Base-by-base conservation (phyloP, 2,888 invertebrate genomes). In the Tubulanus polymorphus region DNA sequence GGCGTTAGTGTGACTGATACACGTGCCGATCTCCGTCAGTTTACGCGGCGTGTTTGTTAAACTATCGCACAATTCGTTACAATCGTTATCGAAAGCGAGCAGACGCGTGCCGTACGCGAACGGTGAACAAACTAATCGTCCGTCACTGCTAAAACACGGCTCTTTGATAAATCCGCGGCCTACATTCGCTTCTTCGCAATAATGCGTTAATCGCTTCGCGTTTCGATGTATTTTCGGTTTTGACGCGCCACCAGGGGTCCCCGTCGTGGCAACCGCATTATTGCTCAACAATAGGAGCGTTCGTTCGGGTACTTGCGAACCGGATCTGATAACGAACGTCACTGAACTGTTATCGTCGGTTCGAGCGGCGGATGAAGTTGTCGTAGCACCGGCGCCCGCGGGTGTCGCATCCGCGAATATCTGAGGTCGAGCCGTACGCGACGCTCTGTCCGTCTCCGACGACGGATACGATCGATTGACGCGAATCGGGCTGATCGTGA, bases 151-250 rank as follows among this genome's bases (percentile, higher is more conserved):
- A 78, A 91, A 94, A 69, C 91, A 90, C 47, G 92, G 81, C 74
- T 94, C 95, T 78, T 95, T 95, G 54, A 95, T 94, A 68, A 90
- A 93, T 0, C 93, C 93, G 63, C 88, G 88, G 1, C 91, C 93
- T 15, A 89, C 88, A 72, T 91, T 93, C 0, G 90, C 88, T 75
- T 95, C 94, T 70, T 90, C 86, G 8, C 87, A 84, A 71, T 85
- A 93, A 79, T 90, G 91, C 5, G 91, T 86, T 50, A 95, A 84
- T 46, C 93, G 84, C 15, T 87, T 86, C 23, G 84, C 81, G 78
- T 93, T 93, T 66, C 85, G 84, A 48, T 86, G 81, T 55, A 88
- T 85, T n/a, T 20, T 25, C 41, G 41, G 41, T n/a, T 25, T 27
- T 41, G 3, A 8, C 3, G 37, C 52, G 2, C 29, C 2, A n/a